Conservation (phyloP, 2,797 vertebrate species). For the Ambastaia sidthimunki region DNA sequence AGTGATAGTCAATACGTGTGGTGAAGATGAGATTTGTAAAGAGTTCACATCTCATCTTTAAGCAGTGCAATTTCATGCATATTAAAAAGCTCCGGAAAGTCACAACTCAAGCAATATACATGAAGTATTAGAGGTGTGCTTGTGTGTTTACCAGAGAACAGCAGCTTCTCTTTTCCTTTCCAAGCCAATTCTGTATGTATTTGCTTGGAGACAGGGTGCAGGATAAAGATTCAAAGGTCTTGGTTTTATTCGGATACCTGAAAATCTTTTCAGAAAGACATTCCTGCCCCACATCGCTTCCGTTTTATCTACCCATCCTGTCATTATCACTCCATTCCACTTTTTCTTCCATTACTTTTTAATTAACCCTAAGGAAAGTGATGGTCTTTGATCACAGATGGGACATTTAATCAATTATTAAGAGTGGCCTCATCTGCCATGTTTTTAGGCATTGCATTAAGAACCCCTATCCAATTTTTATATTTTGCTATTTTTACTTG, state of each 20-base stretch:
- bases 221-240: not conserved
- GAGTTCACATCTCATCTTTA: not conserved
- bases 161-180: not conserved
- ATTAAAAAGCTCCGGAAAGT: not conserved
- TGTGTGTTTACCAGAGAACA: not conserved
- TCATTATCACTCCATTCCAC: not conserved
- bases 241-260: not conserved
- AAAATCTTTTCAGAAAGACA: not conserved
- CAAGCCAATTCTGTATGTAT: constrained; percentile 23
- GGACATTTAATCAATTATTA: constrained; percentile 27
- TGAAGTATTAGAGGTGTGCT: not conserved
- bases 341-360: not conserved
- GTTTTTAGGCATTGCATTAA: constrained; percentile 14
- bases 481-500: constrained; percentile 11
- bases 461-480: constrained; percentile 1
- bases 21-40: not conserved
- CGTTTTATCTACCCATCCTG: not conserved
- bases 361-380: not conserved
- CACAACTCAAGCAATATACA: not conserved
- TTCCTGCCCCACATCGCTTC: not conserved
- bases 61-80: not conserved
- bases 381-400: not conserved
- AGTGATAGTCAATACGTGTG: not conserved
- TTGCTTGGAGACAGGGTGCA: constrained; percentile 19
- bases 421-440: not conserved